Conservation (phyloP, 2,113 vertebrate species). For the Ophiodon elongatus region DNA sequence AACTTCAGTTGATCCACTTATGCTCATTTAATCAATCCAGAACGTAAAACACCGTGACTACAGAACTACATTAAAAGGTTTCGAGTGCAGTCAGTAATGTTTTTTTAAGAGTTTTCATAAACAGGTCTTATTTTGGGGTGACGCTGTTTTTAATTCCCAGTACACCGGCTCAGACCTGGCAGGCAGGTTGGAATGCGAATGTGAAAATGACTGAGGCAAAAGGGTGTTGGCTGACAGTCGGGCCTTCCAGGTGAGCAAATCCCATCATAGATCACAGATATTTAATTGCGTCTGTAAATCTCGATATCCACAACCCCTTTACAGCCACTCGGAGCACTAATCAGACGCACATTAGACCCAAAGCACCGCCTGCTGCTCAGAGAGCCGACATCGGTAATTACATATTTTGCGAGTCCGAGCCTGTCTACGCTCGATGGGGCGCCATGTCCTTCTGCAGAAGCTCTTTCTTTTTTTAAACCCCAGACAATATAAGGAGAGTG, state of each 20-base stretch:
- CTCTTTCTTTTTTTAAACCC: constrained; percentile 27
- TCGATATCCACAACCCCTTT: neutral
- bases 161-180: neutral
- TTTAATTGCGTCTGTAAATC: constrained; percentile 48
- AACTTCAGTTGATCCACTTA: neutral
- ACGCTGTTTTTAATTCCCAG: neutral
- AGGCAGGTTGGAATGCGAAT: neutral
- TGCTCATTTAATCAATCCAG: neutral
- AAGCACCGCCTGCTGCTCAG: constrained; percentile 36
- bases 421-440: constrained; percentile 31
- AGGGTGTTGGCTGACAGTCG: constrained; percentile 17
- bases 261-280: neutral
- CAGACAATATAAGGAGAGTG: constrained; percentile 17
- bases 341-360: neutral
- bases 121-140: neutral
- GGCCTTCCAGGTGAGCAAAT: constrained; percentile 27
- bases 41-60: neutral
- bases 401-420: constrained; percentile 64
- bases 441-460: constrained; percentile 13
- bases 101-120: neutral
- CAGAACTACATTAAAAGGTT: neutral
- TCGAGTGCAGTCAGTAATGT: neutral
- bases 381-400: constrained; percentile 50
- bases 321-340: neutral
- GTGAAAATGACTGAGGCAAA: neutral